Evolutionary conservation across 2,888 invertebrate species (phyloP), one percentile per base, ranked within the genome.

Genomic region (Galerucella calmariensis): DNA sequence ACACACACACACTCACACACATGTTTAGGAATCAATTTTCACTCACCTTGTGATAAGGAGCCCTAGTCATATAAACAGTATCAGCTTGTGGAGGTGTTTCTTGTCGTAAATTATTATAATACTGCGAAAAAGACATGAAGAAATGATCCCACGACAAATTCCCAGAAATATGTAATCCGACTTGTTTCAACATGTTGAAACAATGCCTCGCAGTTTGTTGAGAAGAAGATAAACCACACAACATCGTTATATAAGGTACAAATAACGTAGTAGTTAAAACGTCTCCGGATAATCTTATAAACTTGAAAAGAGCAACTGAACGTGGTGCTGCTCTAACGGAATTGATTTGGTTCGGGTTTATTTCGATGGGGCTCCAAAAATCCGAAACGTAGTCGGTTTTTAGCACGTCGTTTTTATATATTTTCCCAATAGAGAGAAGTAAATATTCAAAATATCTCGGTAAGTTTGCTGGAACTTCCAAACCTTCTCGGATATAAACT

Each of bases 241-340:
- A 89, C 92, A 98, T 96, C 80, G 92, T 93, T 78, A 97, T 89
- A 88, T 97, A 97, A 0, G 95, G 94, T 2, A 95, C 94, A 86
- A 97, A 95, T 69, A 98, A 88, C 24, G 94, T 92, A 8, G 95
- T 92, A 10, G 95, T 94, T 77, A 97, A 89, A 84, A 95, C 90
- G 87, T 96, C 96, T 63, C 97, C 96, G 61, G 97, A 94, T 35
- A 66, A 66, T 71, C 96, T 92, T 51, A 98, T 93, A 88, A 98
- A 97, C 89, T 97, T 98, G 88, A 94, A 95, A 56, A 98, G 88
- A 0, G 94, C 93, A 8, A 95, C 94, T 70, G 95, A 92, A 71
- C 94, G 90, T 0, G 93, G 91, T 6, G 90, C 90, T 16, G 90
- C 84, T 53, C 87, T 82, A 66, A 85, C 84, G 0, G 82, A 88